These are phyloP conservation scores for Trematomus loennbergii DNA, from an alignment of 2,113 vertebrate species.

Conservation along the genomic window DNA sequence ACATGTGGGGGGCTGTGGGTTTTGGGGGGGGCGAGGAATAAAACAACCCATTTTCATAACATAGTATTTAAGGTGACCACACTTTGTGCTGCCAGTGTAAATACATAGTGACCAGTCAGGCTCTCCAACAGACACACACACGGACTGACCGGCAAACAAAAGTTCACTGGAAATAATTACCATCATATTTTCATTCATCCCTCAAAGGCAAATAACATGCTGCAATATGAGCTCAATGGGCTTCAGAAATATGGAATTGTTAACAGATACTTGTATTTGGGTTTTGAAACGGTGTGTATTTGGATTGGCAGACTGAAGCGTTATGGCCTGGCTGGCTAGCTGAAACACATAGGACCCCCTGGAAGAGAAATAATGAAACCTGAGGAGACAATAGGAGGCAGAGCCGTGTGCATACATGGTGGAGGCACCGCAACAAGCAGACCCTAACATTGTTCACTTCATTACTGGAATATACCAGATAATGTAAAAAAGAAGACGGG, in stretches of 20 bases:
- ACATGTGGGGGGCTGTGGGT: constrained; percentile 44
- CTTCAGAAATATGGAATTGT: constrained; percentile 23
- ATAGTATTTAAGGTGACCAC: constrained; percentile 49
- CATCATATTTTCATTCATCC: constrained; percentile 21
- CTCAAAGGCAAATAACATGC: constrained; percentile 33
- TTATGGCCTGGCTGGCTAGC: constrained; percentile 14
- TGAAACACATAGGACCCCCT: constrained; percentile 56
- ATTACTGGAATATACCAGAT: background rate
- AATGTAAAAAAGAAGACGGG: background rate
- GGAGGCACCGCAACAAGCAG: background rate
- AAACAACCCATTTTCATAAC: constrained; percentile 50
- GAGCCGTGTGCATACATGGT: background rate
- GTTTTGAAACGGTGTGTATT: constrained; percentile 54
- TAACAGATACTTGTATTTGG: constrained; percentile 39
- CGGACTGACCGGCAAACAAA: constrained; percentile 41
- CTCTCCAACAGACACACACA: constrained; percentile 31
- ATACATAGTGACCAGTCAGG: background rate
- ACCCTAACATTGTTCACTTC: background rate
- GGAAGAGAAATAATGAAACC: constrained; percentile 63
- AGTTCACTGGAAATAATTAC: constrained; percentile 37
- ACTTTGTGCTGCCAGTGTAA: background rate
- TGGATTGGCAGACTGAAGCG: constrained; percentile 58
- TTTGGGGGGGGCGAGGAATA: constrained; percentile 1
- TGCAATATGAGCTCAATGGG: constrained; percentile 9
- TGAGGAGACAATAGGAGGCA: constrained; percentile 63